Base-by-base conservation (phyloP, 2,888 invertebrate genomes). In the Danaus chrysippus region DNA sequence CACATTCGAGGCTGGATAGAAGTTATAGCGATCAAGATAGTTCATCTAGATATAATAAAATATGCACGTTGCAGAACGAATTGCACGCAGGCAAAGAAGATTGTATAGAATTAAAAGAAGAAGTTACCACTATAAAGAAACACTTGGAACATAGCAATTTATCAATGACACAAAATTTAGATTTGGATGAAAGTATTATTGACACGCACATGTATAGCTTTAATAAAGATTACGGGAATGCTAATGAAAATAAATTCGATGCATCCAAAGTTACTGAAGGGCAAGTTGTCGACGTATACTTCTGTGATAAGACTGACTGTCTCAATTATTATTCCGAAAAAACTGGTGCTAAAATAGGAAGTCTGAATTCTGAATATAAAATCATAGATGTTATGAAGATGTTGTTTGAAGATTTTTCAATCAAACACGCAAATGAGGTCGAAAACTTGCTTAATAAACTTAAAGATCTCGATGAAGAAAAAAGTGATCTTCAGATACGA, bases 61-160 rank as follows among this genome's bases (percentile, higher is more conserved):
- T 90, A 55, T 84, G 83, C 64, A 87, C 87, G 0, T 73, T 91
- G 56, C 88, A 86, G 75, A 86, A 76, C 70, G 87, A 91, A 70
- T 71, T 91, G 53, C 76, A 83, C 54, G 90, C 87, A 2, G 84
- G 89, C 6, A 78, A 79, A 71, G 83, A 88, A 78, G 89, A 88
- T 63, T 91, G 89, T 65, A 83, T 82, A 63, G 83, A 80, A 69
- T 73, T 90, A n/a, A 84, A 84, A 58, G 84, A 89, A 73, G 85
- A 87, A 71, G 84, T 89, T 3, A 82, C 78, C 11, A 86, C 83
- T 9, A 88, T 91, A n/a, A 89, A 87, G 76, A 83, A 82, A 61
- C 87, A 89, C 66, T 76, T 89, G 44, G 85, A 88, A 52, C 76
- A 78, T 42, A 84, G 78, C 61, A 81, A 83, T 70, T 69, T 86